A percentile compares a stretch with the other conserved stretches of the same genome.
Evolutionary conservation across 2,797 vertebrate genomes (phyloP).

Genomic region (Clarias fuscus): DNA sequence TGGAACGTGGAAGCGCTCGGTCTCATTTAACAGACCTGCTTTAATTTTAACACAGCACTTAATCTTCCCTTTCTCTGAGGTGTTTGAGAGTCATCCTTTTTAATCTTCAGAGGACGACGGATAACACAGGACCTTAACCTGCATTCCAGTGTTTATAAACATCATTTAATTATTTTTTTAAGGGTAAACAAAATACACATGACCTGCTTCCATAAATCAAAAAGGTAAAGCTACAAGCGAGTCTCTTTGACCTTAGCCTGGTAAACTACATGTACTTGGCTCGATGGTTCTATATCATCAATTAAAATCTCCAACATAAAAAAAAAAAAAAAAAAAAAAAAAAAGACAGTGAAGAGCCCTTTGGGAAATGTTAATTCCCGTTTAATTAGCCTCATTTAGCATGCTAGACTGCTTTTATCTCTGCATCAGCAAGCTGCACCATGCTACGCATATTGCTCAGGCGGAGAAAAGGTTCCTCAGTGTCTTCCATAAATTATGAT

Average conservation of each 20-base stretch:
- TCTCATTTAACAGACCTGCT: not conserved
- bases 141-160: not conserved
- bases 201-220: constrained; percentile 9
- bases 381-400: constrained; percentile 64
- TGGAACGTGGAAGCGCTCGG: constrained; percentile 45
- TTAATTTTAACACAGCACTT: constrained; percentile 19
- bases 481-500: not conserved
- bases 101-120: constrained; percentile 38
- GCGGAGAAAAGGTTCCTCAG: not conserved
- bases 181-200: not conserved
- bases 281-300: constrained; percentile 54
- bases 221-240: constrained; percentile 25
- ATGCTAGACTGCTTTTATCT: constrained; percentile 30
- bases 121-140: not conserved
- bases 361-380: constrained; percentile 57
- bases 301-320: constrained; percentile 60
- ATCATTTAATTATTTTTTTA: not conserved
- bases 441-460: not conserved
- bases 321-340: not conserved
- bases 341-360: constrained; percentile 35
- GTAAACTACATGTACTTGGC: constrained; percentile 43
- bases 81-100: constrained; percentile 1
- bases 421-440: constrained; percentile 30
- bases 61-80: constrained; percentile 11
- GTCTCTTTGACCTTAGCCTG: constrained; percentile 35